A percentile compares a stretch with the other conserved stretches of the same genome.
Evolutionary conservation across 2,113 vertebrate species (phyloP).

Genomic region (Hyaena hyaena): DNA sequence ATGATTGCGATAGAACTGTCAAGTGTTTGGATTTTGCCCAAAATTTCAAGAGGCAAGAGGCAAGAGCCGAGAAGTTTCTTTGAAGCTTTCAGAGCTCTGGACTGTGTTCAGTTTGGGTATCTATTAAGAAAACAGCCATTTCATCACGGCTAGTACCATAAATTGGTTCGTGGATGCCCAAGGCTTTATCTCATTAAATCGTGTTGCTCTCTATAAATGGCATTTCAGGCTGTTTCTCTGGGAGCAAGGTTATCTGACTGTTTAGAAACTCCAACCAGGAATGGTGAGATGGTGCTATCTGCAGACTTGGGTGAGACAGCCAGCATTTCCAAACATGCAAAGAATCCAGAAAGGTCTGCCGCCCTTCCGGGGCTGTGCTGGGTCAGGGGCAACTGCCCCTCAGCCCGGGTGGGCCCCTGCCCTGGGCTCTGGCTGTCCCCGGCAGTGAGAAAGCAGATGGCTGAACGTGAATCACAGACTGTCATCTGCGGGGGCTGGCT

Average conservation of each 20-base stretch:
- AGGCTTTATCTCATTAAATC: conserved; percentile 81
- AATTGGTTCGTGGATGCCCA: conserved; percentile 81
- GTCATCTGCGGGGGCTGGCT: background rate
- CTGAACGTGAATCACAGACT: conserved; percentile 40
- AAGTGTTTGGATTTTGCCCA: conserved; percentile 78
- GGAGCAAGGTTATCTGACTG: conserved; percentile 82
- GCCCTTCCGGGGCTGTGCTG: background rate
- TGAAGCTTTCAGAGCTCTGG: conserved; percentile 77
- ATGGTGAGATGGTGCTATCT: conserved; percentile 77
- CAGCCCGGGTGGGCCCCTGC: background rate
- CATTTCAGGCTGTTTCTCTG: conserved; percentile 79
- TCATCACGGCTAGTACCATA: conserved; percentile 80
- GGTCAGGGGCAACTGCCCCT: conserved; percentile 34
- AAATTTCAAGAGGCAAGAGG: conserved; percentile 63
- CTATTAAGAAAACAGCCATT: conserved; percentile 85
- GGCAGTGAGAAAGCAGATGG: conserved; percentile 56
- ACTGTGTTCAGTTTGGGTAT: conserved; percentile 76
- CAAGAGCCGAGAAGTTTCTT: conserved; percentile 51
- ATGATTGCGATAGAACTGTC: conserved; percentile 78
- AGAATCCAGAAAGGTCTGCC: conserved; percentile 66
- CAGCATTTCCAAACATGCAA: conserved; percentile 71
- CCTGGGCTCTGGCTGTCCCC: background rate
- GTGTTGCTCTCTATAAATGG: conserved; percentile 80
- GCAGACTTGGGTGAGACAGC: conserved; percentile 79
- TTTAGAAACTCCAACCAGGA: conserved; percentile 79